A percentile compares a stretch with the other conserved stretches of the same genome.
Conservation (phyloP, 2,888 invertebrate species). For the Scaptomyza caliginosa region DNA sequence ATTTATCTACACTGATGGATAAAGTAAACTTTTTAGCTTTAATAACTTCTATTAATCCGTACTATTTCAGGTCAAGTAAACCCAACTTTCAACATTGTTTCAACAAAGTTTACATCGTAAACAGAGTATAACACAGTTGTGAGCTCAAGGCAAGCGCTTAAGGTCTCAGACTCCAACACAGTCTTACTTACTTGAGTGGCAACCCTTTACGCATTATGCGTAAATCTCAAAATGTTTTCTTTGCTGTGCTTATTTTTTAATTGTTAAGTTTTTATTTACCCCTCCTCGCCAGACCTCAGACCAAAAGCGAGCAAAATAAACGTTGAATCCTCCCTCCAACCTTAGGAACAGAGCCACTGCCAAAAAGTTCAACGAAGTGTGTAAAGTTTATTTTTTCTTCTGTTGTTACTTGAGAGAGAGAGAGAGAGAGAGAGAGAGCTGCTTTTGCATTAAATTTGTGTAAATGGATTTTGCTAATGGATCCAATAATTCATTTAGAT, state of each 20-base stretch:
- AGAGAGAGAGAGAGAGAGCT: constrained; percentile 46
- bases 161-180: constrained; percentile 34
- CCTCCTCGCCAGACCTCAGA: constrained; percentile 7
- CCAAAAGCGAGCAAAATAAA: constrained; percentile 4
- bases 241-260: constrained; percentile 76
- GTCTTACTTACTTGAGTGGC: constrained; percentile 29
- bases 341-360: constrained; percentile 36
- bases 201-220: constrained; percentile 75
- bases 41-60: too few species aligned
- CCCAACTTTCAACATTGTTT: too few species aligned
- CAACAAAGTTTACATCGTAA: too few species aligned
- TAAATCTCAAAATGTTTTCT: constrained; percentile 78
- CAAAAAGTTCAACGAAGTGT: constrained; percentile 80
- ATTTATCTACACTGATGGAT: too few species aligned
- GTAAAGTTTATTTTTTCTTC: constrained; percentile 72
- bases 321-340: constrained; percentile 27
- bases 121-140: constrained; percentile 7
- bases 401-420: constrained; percentile 30
- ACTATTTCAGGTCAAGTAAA: too few species aligned
- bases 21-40: too few species aligned
- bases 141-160: constrained; percentile 71
- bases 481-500: constrained; percentile 83
- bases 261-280: constrained; percentile 77
- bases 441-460: constrained; percentile 81
- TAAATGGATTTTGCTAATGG: constrained; percentile 83